Evolutionary conservation across 2,797 vertebrate species (phyloP).

Genomic region (Neosilurus mollespiculum): DNA sequence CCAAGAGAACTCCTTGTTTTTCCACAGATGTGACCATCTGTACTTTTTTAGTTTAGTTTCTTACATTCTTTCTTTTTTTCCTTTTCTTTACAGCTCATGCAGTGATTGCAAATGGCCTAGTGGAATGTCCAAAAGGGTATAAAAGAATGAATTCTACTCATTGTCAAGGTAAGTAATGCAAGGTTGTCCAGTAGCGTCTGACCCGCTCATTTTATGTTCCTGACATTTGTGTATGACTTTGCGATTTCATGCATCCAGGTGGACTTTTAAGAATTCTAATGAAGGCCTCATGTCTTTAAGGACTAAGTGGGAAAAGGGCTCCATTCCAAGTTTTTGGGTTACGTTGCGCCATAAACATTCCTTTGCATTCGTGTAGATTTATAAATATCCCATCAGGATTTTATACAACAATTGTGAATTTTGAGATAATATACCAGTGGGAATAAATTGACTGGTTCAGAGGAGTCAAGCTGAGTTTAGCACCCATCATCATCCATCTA

Average conservation of each 20-base stretch:
- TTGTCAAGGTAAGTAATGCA: conserved; percentile 85
- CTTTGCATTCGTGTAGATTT: not conserved
- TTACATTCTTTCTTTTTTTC: conserved; percentile 49
- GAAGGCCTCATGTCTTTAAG: conserved; percentile 9
- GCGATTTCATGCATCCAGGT: conserved; percentile 33
- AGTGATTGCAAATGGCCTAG: conserved; percentile 85
- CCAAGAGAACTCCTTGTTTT: conserved; percentile 46
- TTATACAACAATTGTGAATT: conserved; percentile 53
- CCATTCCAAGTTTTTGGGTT: not conserved
- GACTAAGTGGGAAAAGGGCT: conserved; percentile 20
- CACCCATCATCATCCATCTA: conserved; percentile 55
- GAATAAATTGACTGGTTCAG: conserved; percentile 62
- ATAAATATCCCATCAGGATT: conserved; percentile 34
- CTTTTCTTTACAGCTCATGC: conserved; percentile 74
- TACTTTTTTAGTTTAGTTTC: conserved; percentile 63
- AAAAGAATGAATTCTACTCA: conserved; percentile 89
- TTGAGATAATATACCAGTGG: conserved; percentile 51
- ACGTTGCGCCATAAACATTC: conserved; percentile 9
- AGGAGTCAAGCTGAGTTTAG: conserved; percentile 61
- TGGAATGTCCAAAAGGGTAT: conserved; percentile 91
- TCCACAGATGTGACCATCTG: conserved; percentile 66
- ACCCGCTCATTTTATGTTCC: conserved; percentile 7
- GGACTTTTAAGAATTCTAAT: conserved; percentile 36
- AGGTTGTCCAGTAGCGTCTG: conserved; percentile 30
- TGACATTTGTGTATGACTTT: conserved; percentile 16